phyloP scores from a whole-genome alignment of 2,113 vertebrate genomes.

The Ranitomeya variabilis region DNA sequence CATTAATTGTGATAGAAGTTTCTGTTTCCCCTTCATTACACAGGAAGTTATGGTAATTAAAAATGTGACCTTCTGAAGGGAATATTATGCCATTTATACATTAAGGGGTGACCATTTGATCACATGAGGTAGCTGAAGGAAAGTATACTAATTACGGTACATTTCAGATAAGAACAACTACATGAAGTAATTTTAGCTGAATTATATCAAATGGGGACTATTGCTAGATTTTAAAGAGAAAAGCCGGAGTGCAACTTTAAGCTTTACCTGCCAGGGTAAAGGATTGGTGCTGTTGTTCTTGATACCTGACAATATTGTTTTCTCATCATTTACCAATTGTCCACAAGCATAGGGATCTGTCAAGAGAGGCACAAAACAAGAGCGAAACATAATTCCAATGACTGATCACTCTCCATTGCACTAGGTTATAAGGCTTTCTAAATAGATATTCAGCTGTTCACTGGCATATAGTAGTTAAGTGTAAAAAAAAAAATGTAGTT shows the following conservation, averaged over 20 bases:
- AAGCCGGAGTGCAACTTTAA: not conserved
- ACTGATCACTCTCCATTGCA: not conserved
- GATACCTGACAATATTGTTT: not conserved
- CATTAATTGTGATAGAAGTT: too few species aligned
- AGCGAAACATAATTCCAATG: not conserved
- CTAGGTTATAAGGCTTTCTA: not conserved
- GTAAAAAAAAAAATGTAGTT: not conserved
- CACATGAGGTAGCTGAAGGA: too few species aligned
- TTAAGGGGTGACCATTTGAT: too few species aligned
- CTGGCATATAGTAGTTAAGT: not conserved
- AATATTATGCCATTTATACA: too few species aligned
- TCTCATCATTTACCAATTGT: conserved; percentile 51
- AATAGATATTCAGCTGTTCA: not conserved
- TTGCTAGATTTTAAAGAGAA: too few species aligned
- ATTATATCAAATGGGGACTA: too few species aligned
- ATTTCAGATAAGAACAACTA: too few species aligned
- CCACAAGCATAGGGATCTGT: conserved; percentile 74
- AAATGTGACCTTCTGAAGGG: too few species aligned
- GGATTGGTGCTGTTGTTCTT: conserved; percentile 37
- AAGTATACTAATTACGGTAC: too few species aligned
- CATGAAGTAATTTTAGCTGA: too few species aligned
- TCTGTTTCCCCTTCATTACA: too few species aligned
- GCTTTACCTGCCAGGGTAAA: conserved; percentile 89
- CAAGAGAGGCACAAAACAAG: conserved; percentile 27
- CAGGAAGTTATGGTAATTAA: too few species aligned